Evolutionary conservation across 2,113 vertebrate species (phyloP).

Genomic region (Urocynchramus pylzowi): DNA sequence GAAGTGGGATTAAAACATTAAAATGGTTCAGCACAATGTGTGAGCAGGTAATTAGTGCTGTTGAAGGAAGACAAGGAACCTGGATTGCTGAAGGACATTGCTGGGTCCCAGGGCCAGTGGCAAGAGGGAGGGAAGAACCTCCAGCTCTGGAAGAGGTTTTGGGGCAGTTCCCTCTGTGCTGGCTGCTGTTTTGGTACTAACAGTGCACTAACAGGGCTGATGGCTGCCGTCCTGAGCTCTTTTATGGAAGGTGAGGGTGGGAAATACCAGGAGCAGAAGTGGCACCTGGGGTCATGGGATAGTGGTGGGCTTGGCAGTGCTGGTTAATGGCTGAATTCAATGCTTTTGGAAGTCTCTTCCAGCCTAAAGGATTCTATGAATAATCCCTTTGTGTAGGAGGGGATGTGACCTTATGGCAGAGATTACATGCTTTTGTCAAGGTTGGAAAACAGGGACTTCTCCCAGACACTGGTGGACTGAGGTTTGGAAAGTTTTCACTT

Average conservation of each 20-base stretch:
- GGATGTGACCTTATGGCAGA: neutral
- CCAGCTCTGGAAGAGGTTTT: neutral
- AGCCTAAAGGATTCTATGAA: neutral
- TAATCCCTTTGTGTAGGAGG: neutral
- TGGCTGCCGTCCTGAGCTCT: neutral
- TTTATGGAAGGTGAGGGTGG: neutral
- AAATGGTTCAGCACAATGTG: neutral
- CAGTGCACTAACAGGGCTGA: neutral
- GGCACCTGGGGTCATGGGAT: neutral
- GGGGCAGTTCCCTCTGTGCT: neutral
- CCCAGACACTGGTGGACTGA: neutral
- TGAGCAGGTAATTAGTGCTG: neutral
- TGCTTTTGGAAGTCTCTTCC: neutral
- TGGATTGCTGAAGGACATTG: neutral
- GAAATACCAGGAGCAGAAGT: neutral
- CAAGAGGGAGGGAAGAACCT: neutral
- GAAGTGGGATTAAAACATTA: neutral
- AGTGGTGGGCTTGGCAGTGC: neutral
- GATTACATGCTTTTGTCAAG: accelerated
- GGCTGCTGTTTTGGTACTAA: neutral
- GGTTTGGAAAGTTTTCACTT: neutral
- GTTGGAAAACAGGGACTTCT: neutral
- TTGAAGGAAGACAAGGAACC: neutral
- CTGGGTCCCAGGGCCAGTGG: neutral
- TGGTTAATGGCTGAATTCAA: neutral